Evolutionary conservation across 2,888 invertebrate genomes (phyloP).

Genomic region (Chironomus tentans): DNA sequence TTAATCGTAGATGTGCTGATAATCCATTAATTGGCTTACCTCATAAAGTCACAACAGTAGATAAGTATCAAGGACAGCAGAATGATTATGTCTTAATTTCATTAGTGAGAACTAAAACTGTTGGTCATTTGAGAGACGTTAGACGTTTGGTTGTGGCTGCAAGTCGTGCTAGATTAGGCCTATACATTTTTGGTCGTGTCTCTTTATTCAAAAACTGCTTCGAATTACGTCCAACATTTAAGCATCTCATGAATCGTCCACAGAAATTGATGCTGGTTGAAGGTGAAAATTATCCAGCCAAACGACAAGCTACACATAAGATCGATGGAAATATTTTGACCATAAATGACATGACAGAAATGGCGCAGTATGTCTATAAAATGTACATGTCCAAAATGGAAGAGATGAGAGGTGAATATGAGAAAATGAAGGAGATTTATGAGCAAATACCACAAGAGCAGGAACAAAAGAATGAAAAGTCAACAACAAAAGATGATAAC

Average conservation of each 20-base stretch:
- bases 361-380: slow-evolving; percentile 91
- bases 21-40: slow-evolving; percentile 93
- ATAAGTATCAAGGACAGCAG: slow-evolving; percentile 99
- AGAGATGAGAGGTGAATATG: slow-evolving; percentile 44
- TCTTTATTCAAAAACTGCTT: slow-evolving; percentile 92
- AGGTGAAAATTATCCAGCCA: slow-evolving; percentile 69
- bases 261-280: slow-evolving; percentile 69
- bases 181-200: slow-evolving; percentile 92
- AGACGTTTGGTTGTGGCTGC: slow-evolving; percentile 95
- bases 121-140: slow-evolving; percentile 96
- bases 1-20: slow-evolving; percentile 83
- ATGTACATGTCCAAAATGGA: slow-evolving; percentile 74
- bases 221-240: slow-evolving; percentile 92
- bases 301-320: slow-evolving; percentile 47
- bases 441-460: slow-evolving; percentile 27
- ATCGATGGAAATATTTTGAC: slow-evolving; percentile 46
- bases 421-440: slow-evolving; percentile 30
- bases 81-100: slow-evolving; percentile 97
- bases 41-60: slow-evolving; percentile 90
- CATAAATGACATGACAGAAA: slow-evolving; percentile 80
- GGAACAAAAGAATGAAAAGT: neutral
- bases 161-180: slow-evolving; percentile 91
- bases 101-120: slow-evolving; percentile 87
- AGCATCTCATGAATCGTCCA: slow-evolving; percentile 75
- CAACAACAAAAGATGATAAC: neutral